A percentile compares a stretch with the other conserved stretches of the same genome.
Evolutionary conservation across 2,888 invertebrate species (phyloP).

Genomic region (Polydrusus tereticollis): DNA sequence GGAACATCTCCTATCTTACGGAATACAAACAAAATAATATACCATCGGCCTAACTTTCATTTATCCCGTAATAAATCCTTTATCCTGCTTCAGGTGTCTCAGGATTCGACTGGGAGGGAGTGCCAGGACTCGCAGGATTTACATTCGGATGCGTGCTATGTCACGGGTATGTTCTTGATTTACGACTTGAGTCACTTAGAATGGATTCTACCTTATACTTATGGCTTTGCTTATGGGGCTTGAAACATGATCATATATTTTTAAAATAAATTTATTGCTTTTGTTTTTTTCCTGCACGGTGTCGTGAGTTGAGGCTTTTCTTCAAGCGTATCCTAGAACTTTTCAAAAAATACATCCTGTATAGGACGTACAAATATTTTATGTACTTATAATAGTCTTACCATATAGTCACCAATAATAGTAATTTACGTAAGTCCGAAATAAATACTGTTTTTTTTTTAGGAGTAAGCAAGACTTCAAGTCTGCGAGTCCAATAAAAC

Average conservation of each 20-base stretch:
- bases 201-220: slow-evolving; percentile 14
- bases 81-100: slow-evolving; percentile 34
- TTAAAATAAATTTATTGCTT: neutral
- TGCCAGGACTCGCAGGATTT: slow-evolving; percentile 34
- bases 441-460: too few relatives aligned
- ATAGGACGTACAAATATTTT: too few relatives aligned
- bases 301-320: neutral
- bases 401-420: too few relatives aligned
- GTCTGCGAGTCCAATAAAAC: too few relatives aligned
- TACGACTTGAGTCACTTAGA: slow-evolving; percentile 25
- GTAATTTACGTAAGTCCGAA: too few relatives aligned
- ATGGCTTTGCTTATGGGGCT: slow-evolving; percentile 6
- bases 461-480: too few relatives aligned
- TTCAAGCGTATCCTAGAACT: too few relatives aligned
- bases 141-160: slow-evolving; percentile 38
- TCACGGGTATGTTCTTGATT: slow-evolving; percentile 30
- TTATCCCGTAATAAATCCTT: slow-evolving; percentile 11
- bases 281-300: neutral
- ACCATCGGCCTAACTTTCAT: neutral
- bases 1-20: neutral
- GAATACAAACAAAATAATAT: slow-evolving; percentile 6
- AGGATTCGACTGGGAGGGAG: slow-evolving; percentile 27
- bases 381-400: too few relatives aligned
- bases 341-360: too few relatives aligned
- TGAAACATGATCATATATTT: neutral